Evolutionary conservation across 2,797 vertebrate genomes (phyloP).

Genomic region (Euphonia xanthogaster): DNA sequence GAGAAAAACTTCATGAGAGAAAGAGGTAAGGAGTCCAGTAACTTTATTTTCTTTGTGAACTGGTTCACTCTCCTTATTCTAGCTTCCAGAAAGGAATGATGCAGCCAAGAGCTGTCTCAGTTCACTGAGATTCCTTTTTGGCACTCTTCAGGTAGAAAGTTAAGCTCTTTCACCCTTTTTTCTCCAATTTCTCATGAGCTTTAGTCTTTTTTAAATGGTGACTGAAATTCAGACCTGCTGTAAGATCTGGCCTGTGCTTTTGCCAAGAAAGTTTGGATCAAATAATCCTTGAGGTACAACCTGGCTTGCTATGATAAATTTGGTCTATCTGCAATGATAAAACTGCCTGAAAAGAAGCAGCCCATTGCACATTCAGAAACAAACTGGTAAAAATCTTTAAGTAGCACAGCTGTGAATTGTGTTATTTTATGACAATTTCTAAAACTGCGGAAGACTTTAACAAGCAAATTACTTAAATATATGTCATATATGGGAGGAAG

Average conservation of each 20-base stretch:
- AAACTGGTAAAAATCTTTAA: not conserved
- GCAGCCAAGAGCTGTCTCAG: not conserved
- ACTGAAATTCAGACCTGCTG: not conserved
- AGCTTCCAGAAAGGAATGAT: not conserved
- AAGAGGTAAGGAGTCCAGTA: slow-evolving; percentile 79
- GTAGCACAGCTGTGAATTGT: not conserved
- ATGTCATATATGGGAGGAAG: not conserved
- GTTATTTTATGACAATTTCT: not conserved
- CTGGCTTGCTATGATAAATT: not conserved
- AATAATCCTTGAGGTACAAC: not conserved
- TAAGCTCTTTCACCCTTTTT: not conserved
- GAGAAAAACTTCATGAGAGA: slow-evolving; percentile 82
- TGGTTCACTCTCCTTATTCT: not conserved
- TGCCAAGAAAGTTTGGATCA: not conserved
- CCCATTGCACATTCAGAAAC: not conserved
- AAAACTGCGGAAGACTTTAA: not conserved
- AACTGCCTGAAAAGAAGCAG: not conserved
- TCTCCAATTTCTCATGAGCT: not conserved
- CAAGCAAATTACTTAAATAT: not conserved
- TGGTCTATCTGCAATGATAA: not conserved
- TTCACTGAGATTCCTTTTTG: not conserved
- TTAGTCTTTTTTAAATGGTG: not conserved
- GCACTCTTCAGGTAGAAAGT: not conserved
- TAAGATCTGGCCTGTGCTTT: not conserved
- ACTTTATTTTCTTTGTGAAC: not conserved